Evolutionary conservation across 2,888 invertebrate species (phyloP).

Genomic region (Ferrisia virgata): DNA sequence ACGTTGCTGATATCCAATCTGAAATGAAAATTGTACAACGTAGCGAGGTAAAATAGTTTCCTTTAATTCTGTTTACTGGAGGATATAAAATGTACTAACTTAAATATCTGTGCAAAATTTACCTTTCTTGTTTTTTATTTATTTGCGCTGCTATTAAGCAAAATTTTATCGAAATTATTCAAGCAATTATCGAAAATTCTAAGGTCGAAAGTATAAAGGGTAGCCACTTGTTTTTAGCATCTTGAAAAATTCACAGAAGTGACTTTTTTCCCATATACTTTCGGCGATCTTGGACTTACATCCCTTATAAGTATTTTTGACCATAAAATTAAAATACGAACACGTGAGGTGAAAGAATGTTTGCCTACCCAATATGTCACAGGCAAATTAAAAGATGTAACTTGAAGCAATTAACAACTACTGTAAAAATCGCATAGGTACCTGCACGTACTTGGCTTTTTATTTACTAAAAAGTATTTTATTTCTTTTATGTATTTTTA

Average conservation of each 20-base stretch:
- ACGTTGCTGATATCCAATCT: slow-evolving; percentile 43
- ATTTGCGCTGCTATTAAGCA: background rate
- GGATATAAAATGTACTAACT: slow-evolving; percentile 18
- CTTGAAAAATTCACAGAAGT: too few species aligned
- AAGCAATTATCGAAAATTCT: too few species aligned
- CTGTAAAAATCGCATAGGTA: background rate
- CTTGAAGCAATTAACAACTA: background rate
- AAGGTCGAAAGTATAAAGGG: too few species aligned
- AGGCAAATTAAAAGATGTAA: background rate
- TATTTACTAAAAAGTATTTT: too few species aligned
- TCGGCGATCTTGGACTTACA: too few species aligned
- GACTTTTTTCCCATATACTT: too few species aligned
- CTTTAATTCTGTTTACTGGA: background rate
- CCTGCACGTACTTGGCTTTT: background rate
- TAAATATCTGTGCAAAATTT: background rate
- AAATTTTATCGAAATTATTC: too few species aligned
- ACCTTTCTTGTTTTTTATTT: too few species aligned
- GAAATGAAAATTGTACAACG: slow-evolving; percentile 42
- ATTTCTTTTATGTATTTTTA: background rate
- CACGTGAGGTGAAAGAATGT: background rate
- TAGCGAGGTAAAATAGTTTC: slow-evolving; percentile 34
- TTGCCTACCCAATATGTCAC: background rate
- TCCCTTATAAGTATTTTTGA: too few species aligned
- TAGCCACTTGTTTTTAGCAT: too few species aligned
- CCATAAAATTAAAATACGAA: too few species aligned